Percentiles rank a stretch among this genome's conserved stretches.
Evolutionary conservation across 2,888 invertebrate species (phyloP).

Genomic region (Agriopis aurantiaria): DNA sequence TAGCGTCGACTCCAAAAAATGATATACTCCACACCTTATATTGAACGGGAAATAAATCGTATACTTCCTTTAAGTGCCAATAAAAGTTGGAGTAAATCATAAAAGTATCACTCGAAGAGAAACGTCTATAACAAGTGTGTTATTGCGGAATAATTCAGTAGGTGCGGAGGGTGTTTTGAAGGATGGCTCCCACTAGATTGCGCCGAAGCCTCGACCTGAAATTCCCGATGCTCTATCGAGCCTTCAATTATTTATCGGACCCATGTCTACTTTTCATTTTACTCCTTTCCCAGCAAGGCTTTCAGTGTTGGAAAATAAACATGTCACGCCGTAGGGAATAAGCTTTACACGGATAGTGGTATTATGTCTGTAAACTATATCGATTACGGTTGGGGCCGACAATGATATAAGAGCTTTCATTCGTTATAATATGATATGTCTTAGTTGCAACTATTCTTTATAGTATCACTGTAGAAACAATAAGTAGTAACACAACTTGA

Average conservation of each 20-base stretch:
- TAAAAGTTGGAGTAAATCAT: constrained; percentile 87
- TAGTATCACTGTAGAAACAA: background rate
- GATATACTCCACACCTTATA: constrained; percentile 83
- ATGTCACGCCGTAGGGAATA: constrained; percentile 77
- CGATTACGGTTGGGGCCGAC: constrained; percentile 58
- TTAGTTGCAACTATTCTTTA: constrained; percentile 25
- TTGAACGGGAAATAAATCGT: constrained; percentile 85
- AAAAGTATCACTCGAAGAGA: constrained; percentile 85
- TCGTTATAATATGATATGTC: constrained; percentile 56
- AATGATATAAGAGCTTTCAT: constrained; percentile 65
- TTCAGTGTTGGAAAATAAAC: constrained; percentile 76
- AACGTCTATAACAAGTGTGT: constrained; percentile 86
- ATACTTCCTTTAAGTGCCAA: constrained; percentile 86
- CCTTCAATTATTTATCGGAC: constrained; percentile 87
- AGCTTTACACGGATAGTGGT: constrained; percentile 69
- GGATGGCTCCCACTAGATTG: constrained; percentile 82
- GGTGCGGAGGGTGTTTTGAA: constrained; percentile 78
- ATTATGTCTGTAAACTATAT: constrained; percentile 69
- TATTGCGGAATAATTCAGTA: constrained; percentile 86
- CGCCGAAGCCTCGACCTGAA: constrained; percentile 68
- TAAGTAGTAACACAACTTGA: background rate
- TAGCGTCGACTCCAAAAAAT: constrained; percentile 77
- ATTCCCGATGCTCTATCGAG: constrained; percentile 83
- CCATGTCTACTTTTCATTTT: constrained; percentile 86
- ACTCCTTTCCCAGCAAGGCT: constrained; percentile 79